Evolutionary conservation across 2,113 vertebrate species (phyloP).

Genomic region (Anseranas semipalmata): DNA sequence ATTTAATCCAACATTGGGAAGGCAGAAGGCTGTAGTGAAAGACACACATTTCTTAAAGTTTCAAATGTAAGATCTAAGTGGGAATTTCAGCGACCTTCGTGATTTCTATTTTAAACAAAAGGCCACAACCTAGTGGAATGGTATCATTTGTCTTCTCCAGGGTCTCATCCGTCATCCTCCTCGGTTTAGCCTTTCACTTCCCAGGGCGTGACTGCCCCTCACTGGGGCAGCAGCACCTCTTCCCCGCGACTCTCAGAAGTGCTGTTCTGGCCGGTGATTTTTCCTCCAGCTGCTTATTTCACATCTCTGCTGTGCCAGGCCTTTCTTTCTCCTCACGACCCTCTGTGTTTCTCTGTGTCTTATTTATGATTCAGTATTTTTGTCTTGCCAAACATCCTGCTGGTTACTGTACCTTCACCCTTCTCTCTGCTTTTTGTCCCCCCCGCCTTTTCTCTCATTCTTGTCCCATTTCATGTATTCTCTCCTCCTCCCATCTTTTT

Average conservation of each 20-base stretch:
- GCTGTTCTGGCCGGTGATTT: neutral
- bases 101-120: neutral
- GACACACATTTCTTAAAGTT: neutral
- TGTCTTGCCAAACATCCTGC: neutral
- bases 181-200: neutral
- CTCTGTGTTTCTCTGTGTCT: neutral
- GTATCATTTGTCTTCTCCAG: neutral
- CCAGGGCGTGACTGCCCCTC: neutral
- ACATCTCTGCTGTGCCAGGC: neutral
- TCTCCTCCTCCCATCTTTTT: neutral
- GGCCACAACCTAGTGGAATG: neutral
- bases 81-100: neutral
- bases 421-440: neutral
- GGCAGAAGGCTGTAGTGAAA: neutral
- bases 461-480: neutral
- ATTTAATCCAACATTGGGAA: neutral
- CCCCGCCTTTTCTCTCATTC: neutral
- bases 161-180: neutral
- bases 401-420: neutral
- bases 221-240: neutral
- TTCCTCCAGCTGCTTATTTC: neutral
- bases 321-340: neutral
- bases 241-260: neutral
- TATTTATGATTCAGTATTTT: neutral
- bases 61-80: neutral